phyloP scores from a whole-genome alignment of 2,797 vertebrate genomes.

The Ciconia nigra region DNA sequence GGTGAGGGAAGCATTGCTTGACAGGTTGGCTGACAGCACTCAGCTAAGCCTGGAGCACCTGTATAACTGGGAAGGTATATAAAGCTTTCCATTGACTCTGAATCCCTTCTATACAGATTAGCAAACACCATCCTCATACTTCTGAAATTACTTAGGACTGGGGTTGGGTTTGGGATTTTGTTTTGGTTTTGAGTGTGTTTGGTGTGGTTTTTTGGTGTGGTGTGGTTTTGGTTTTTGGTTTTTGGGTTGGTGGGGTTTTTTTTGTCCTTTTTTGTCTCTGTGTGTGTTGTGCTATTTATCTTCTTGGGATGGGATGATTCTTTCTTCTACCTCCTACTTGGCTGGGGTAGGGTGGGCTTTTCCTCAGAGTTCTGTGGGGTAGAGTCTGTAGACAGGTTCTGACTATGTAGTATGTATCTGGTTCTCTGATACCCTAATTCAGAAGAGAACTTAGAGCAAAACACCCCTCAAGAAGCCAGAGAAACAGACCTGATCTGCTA shows the following conservation, averaged over 20 bases:
- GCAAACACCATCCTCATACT: neutral
- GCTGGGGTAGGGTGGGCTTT: neutral
- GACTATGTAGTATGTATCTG: neutral
- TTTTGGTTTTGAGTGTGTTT: slow-evolving; percentile 2
- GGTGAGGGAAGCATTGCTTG: neutral
- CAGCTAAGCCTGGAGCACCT: neutral
- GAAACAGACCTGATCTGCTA: neutral
- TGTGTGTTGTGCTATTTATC: slow-evolving; percentile 22
- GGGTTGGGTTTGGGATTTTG: neutral
- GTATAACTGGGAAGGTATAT: neutral
- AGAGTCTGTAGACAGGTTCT: neutral
- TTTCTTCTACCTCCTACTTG: neutral
- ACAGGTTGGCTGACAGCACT: neutral
- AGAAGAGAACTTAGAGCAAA: neutral
- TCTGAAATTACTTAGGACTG: neutral
- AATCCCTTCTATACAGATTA: neutral
- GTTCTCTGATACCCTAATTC: neutral
- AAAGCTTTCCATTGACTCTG: slow-evolving; percentile 16
- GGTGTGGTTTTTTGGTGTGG: neutral
- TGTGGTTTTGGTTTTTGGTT: neutral
- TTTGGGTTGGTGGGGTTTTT: neutral
- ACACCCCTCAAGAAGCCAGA: neutral
- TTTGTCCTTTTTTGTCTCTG: neutral
- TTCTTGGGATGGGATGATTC: neutral
- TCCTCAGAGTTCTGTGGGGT: neutral